Evolutionary conservation across 2,888 invertebrate species (phyloP).

Genomic region (Apantesis nais): DNA sequence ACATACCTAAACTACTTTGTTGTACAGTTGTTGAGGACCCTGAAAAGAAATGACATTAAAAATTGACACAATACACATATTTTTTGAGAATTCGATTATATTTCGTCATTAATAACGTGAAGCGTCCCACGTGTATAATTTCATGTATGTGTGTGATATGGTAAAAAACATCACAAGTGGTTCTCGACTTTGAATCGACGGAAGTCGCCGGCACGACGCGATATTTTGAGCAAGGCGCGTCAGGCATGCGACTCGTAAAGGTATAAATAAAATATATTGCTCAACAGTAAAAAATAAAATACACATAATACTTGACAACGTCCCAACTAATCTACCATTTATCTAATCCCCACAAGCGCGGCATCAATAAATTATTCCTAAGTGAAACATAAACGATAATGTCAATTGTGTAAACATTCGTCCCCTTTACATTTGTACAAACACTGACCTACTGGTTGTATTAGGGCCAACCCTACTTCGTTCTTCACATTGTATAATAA

Average conservation of each 20-base stretch:
- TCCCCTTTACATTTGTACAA: slow-evolving; percentile 74
- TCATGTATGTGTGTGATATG: slow-evolving; percentile 42
- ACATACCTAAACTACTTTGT: background rate
- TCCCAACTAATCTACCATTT: slow-evolving; percentile 46
- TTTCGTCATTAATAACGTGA: background rate
- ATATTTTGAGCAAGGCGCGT: slow-evolving; percentile 80
- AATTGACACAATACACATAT: background rate
- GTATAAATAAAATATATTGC: slow-evolving; percentile 11
- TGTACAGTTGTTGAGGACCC: background rate
- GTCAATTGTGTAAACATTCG: slow-evolving; percentile 74
- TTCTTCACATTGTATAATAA: slow-evolving; percentile 45
- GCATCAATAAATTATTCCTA: slow-evolving; percentile 77
- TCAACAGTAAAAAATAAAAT: slow-evolving; percentile 12
- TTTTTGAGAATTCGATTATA: background rate
- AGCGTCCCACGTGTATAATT: background rate
- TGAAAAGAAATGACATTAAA: background rate
- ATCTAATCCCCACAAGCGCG: slow-evolving; percentile 53
- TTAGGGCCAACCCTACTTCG: slow-evolving; percentile 61
- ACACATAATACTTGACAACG: slow-evolving; percentile 19
- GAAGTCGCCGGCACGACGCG: slow-evolving; percentile 77
- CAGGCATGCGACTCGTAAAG: slow-evolving; percentile 62
- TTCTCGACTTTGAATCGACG: slow-evolving; percentile 70
- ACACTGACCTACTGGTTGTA: slow-evolving; percentile 71
- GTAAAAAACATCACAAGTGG: slow-evolving; percentile 50
- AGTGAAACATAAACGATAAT: slow-evolving; percentile 82